Conservation (phyloP, 2,797 vertebrate species). For the Acomys russatus region DNA sequence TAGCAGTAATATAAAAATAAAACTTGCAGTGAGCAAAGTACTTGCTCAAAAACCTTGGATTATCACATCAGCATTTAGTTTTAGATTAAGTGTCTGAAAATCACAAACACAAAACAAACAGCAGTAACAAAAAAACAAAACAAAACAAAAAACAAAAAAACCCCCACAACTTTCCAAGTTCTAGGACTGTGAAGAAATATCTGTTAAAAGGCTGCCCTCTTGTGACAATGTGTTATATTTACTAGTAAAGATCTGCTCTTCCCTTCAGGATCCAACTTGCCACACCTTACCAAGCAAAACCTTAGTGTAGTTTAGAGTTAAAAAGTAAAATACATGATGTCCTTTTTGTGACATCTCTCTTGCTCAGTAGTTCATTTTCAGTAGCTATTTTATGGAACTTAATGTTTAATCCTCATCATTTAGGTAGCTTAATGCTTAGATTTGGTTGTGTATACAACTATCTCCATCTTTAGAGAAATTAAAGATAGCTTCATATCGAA, state of each 20-base stretch:
- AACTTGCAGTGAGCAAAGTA: background rate
- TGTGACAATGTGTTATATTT: conserved; percentile 65
- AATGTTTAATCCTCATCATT: conserved; percentile 43
- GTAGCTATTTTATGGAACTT: background rate
- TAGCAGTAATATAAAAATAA: background rate
- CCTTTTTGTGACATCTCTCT: background rate
- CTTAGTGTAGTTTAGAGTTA: background rate
- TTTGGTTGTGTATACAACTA: background rate
- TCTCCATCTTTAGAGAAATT: background rate
- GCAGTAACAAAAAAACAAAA: too few species aligned
- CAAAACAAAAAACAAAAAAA: too few species aligned
- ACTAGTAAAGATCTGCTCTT: background rate
- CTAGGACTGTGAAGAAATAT: conserved; percentile 17
- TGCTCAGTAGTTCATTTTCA: background rate
- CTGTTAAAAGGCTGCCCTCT: conserved; percentile 81
- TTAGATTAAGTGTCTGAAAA: conserved; percentile 7
- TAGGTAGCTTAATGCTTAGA: background rate
- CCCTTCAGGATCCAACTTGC: background rate
- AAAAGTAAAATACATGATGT: background rate
- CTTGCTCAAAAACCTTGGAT: background rate
- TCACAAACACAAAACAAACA: background rate
- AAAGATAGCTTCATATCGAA: background rate
- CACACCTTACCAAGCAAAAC: background rate
- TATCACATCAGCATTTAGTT: background rate
- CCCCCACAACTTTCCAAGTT: background rate